Percentiles rank a stretch among this genome's conserved stretches.
These are phyloP conservation scores for Herminia tarsipennalis DNA, from an alignment of 2,888 invertebrate genomes.

Conservation along the genomic window DNA sequence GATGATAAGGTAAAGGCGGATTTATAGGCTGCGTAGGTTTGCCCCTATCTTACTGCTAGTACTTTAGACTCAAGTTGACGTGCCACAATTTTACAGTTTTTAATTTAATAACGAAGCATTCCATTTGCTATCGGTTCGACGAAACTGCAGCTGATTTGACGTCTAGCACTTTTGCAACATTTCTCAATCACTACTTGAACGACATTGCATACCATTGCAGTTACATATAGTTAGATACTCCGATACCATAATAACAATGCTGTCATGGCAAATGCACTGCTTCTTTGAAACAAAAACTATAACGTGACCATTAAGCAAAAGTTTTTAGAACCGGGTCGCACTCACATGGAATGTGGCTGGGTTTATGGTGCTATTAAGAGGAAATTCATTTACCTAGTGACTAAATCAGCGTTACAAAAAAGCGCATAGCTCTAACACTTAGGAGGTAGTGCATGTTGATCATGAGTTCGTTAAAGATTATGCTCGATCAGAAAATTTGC, in stretches of 20 bases:
- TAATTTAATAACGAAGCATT: conserved; percentile 20
- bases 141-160: conserved; percentile 10
- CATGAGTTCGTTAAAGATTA: conserved; percentile 22
- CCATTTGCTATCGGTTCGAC: conserved; percentile 8
- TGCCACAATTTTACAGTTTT: conserved; percentile 7
- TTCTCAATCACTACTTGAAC: conserved; percentile 5
- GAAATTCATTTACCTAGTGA: conserved; percentile 42
- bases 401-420: conserved; percentile 25
- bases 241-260: conserved; percentile 33
- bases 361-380: conserved; percentile 27
- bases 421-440: conserved; percentile 10
- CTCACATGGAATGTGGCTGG: conserved; percentile 30
- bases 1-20: conserved; percentile 29
- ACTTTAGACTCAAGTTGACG: conserved; percentile 23
- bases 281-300: neutral
- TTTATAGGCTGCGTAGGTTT: conserved; percentile 32
- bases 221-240: conserved; percentile 12
- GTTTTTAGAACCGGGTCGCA: conserved; percentile 16
- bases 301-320: conserved; percentile 7
- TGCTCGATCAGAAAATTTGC: conserved; percentile 6
- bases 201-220: neutral
- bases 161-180: conserved; percentile 4
- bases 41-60: conserved; percentile 23
- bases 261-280: conserved; percentile 5
- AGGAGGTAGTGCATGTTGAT: conserved; percentile 18